These are phyloP conservation scores for Cephus cinctus DNA, from an alignment of 1,140 invertebrate genomes.

Conservation along the genomic window DNA sequence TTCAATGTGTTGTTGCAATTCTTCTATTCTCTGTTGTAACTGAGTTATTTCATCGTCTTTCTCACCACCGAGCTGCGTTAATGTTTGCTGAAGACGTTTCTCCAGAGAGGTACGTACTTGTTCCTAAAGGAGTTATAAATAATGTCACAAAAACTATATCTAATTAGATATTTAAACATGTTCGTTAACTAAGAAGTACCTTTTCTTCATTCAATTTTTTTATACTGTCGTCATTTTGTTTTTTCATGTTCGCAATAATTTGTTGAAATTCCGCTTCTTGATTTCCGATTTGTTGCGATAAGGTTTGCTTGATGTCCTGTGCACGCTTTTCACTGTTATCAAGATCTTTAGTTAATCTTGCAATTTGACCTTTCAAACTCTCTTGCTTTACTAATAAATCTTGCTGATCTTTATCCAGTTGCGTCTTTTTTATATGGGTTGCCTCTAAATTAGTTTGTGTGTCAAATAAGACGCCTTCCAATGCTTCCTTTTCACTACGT, in stretches of 20 bases:
- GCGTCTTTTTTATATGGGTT: slow-evolving; percentile 67
- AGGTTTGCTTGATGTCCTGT: slow-evolving; percentile 69
- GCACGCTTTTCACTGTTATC: slow-evolving; percentile 72
- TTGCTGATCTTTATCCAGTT: slow-evolving; percentile 74
- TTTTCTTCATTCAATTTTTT: slow-evolving; percentile 78
- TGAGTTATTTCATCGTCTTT: slow-evolving; percentile 75
- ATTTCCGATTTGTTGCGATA: slow-evolving; percentile 69
- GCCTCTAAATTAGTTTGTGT: slow-evolving; percentile 76
- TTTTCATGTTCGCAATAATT: slow-evolving; percentile 69
- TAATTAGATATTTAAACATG: background rate
- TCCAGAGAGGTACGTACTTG: slow-evolving; percentile 70
- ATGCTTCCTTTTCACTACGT: slow-evolving; percentile 76
- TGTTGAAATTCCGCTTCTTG: slow-evolving; percentile 78
- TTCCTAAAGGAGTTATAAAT: slow-evolving; percentile 53
- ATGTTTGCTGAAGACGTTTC: slow-evolving; percentile 70
- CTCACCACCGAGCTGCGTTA: slow-evolving; percentile 69
- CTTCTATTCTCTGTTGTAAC: slow-evolving; percentile 70
- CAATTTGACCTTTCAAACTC: slow-evolving; percentile 66
- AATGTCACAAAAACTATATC: too few relatives aligned
- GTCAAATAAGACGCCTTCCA: slow-evolving; percentile 79
- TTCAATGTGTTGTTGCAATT: slow-evolving; percentile 73
- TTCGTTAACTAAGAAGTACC: slow-evolving; percentile 41
- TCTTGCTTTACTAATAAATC: slow-evolving; percentile 76
- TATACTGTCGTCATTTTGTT: slow-evolving; percentile 69
- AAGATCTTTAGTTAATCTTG: slow-evolving; percentile 70